phyloP scores from a whole-genome alignment of 2,113 vertebrate species.

The Chrysochloris asiatica region DNA sequence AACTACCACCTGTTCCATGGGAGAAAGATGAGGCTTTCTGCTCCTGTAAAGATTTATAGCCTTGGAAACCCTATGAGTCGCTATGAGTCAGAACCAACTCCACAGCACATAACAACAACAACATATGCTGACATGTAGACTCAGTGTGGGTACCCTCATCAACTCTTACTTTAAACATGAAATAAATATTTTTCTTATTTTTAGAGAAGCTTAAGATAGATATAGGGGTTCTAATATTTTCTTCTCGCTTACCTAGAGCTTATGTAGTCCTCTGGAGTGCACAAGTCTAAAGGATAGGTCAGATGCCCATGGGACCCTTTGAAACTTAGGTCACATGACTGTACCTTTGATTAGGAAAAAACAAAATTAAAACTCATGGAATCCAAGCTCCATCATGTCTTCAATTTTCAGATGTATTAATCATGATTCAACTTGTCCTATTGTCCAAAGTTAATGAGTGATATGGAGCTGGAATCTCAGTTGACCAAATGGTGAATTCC shows the following conservation, averaged over 20 bases:
- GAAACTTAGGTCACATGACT: too few relatives aligned
- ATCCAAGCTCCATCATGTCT: neutral
- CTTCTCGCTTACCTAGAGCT: too few relatives aligned
- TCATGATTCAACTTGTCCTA: neutral
- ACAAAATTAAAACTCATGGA: too few relatives aligned
- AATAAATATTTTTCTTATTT: neutral
- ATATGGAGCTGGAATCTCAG: neutral
- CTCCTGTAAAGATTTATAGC: too few relatives aligned
- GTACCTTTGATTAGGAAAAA: too few relatives aligned
- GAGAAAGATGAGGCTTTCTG: too few relatives aligned
- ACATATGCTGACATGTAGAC: neutral
- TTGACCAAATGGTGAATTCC: neutral
- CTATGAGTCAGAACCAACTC: too few relatives aligned
- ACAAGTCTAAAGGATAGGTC: neutral
- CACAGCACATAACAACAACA: too few relatives aligned
- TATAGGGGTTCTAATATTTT: neutral
- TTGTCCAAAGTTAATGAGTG: neutral
- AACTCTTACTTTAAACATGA: neutral
- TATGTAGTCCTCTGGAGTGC: too few relatives aligned
- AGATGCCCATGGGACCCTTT: too few relatives aligned
- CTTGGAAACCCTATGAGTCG: too few relatives aligned
- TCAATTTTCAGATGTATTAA: neutral
- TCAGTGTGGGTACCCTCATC: neutral
- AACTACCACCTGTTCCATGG: too few relatives aligned
- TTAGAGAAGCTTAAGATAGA: neutral